Evolutionary conservation across 2,113 vertebrate species (phyloP).

Genomic region (Tricholaema leucomelas): DNA sequence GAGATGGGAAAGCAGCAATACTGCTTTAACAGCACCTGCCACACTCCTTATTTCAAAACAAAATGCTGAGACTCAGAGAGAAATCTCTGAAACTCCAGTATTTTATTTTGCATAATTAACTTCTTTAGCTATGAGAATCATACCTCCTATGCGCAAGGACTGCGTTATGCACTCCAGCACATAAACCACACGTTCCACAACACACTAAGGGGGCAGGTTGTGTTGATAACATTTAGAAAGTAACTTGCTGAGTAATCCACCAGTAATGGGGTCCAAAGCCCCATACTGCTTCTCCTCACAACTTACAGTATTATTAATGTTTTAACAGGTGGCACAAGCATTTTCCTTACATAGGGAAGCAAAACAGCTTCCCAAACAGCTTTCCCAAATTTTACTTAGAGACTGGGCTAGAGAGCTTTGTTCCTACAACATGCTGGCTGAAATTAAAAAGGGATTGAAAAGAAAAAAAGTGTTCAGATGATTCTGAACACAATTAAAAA

Average conservation of each 20-base stretch:
- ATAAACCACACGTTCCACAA: rapidly evolving
- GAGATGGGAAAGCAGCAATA: neutral
- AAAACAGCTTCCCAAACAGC: neutral
- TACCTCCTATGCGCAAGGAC: rapidly evolving
- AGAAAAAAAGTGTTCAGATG: neutral
- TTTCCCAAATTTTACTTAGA: neutral
- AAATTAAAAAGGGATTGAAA: neutral
- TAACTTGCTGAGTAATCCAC: neutral
- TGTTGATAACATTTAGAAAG: rapidly evolving
- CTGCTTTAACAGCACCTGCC: neutral
- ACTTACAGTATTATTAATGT: neutral
- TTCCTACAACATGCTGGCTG: neutral
- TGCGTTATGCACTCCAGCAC: rapidly evolving
- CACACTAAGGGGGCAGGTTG: neutral
- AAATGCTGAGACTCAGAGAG: neutral
- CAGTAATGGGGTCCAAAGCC: neutral
- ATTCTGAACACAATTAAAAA: neutral
- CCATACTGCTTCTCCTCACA: neutral
- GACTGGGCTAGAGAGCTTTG: neutral
- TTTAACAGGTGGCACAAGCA: neutral
- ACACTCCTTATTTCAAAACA: neutral
- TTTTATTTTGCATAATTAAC: neutral
- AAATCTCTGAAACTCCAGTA: neutral
- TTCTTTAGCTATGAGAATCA: neutral
- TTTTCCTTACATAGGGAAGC: neutral